These are phyloP conservation scores for Sciaenops ocellatus DNA, from an alignment of 2,797 vertebrate species.

Conservation along the genomic window DNA sequence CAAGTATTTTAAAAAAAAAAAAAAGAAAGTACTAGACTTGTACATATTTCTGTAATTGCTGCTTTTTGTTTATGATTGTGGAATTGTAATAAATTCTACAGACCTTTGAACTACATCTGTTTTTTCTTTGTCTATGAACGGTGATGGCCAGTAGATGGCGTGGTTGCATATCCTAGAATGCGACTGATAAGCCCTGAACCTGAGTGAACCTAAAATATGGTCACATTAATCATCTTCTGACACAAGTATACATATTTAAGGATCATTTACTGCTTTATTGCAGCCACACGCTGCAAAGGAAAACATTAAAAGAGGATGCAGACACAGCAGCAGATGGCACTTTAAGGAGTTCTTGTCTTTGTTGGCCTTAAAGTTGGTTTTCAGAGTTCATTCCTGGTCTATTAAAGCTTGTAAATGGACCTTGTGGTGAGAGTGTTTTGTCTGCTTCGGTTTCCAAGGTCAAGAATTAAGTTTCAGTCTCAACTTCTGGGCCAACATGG, in stretches of 20 bases:
- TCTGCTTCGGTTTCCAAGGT: background rate
- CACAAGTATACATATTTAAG: background rate
- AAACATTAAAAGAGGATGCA: background rate
- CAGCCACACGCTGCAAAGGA: background rate
- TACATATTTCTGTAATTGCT: conserved; percentile 88
- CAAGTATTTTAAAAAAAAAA: conserved; percentile 83
- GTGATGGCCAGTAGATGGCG: conserved; percentile 64
- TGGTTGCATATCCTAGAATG: conserved; percentile 33
- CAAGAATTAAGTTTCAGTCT: background rate
- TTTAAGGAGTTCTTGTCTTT: background rate
- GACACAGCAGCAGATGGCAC: background rate
- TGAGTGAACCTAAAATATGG: background rate
- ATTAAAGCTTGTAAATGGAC: background rate
- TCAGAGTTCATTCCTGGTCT: background rate
- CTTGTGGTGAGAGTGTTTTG: background rate
- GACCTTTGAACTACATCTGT: conserved; percentile 69
- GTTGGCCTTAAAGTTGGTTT: background rate
- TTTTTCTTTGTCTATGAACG: background rate
- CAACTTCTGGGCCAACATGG: background rate
- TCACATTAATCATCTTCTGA: background rate
- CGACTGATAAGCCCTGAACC: background rate
- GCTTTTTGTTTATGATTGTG: conserved; percentile 86
- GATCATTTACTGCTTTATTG: background rate
- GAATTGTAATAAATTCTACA: conserved; percentile 90
- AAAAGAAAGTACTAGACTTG: conserved; percentile 68